Evolutionary conservation across 2,888 invertebrate genomes (phyloP), one percentile per base, ranked within the genome.

Genomic region (Physocephala rufipes): DNA sequence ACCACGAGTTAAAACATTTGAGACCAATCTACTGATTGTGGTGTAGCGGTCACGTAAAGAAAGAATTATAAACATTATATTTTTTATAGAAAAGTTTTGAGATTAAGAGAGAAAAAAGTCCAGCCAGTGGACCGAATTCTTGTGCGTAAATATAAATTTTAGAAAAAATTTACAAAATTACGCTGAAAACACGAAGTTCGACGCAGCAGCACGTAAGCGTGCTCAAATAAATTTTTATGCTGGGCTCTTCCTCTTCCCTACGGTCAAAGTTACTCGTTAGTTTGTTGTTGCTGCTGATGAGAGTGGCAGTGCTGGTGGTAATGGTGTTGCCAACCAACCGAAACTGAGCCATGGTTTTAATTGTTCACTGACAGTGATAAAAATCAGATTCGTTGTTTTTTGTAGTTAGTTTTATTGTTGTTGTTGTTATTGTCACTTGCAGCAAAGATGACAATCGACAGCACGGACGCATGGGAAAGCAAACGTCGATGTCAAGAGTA

Each of bases 401-500:
- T n/a, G n/a, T n/a, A n/a, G n/a, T n/a, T n/a, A n/a, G n/a, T n/a
- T n/a, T n/a, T n/a, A n/a, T n/a, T n/a, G n/a, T n/a, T n/a, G n/a
- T n/a, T n/a, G n/a, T n/a, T n/a, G n/a, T n/a, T n/a, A n/a, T 28
- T 43, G 66, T 68, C 68, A 68, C 62, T 67, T 36, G 36, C 51
- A 13, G 28, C 26, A 24, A 19, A 26, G 24, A 58, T 24, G 19
- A 15, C 7, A 43, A 26, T 58, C 36, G 30, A 26, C 30, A 36
- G 36, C 36, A 30, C 36, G 62, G 30, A 19, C 45, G 24, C 15
- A 19, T 49, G 15, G 3, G 49, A 49, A 49, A 49, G n/a, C 49
- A 19, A 49, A 43, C 28, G 28, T 2, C 28, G 13, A 12, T 51
- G 28, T 51, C 7, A n/a, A 28, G 28, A 53, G 66, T 66, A 59